Evolutionary conservation across 2,113 vertebrate genomes (phyloP).

Genomic region (Cyanistes caeruleus): DNA sequence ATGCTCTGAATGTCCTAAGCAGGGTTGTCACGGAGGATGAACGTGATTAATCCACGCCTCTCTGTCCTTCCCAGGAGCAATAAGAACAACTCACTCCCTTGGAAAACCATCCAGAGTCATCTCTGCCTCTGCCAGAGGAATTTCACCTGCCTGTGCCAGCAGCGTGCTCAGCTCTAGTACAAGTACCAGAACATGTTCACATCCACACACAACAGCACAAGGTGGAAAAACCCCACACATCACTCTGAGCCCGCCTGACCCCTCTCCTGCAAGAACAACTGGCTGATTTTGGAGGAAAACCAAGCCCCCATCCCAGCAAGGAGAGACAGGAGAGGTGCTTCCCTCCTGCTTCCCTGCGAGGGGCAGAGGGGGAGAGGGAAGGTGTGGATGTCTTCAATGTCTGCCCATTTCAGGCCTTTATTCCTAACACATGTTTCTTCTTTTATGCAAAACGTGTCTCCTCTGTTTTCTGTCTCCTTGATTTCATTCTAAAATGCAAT

Average conservation of each 20-base stretch:
- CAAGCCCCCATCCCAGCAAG: neutral
- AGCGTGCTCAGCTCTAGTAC: neutral
- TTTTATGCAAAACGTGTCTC: conserved; percentile 66
- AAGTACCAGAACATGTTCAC: neutral
- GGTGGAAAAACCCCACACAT: neutral
- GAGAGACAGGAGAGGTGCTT: neutral
- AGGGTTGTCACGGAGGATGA: neutral
- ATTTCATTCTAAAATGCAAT: conserved; percentile 69
- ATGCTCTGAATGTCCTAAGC: neutral
- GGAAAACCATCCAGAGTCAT: neutral
- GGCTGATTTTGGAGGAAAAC: neutral
- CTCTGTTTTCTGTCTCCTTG: conserved; percentile 73
- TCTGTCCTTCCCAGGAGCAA: neutral
- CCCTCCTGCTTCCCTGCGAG: neutral
- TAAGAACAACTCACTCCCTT: neutral
- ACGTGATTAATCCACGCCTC: neutral
- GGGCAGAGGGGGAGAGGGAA: neutral
- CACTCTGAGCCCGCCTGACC: fast-evolving
- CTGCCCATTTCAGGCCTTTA: conserved; percentile 55
- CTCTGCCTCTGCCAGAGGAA: conserved; percentile 12
- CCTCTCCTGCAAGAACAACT: neutral
- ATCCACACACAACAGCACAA: neutral
- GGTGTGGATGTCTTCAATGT: conserved; percentile 41
- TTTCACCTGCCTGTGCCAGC: conserved; percentile 32
- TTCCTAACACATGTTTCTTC: conserved; percentile 73